Conservation (phyloP, 2,888 invertebrate species). For the Torymus auratus region DNA sequence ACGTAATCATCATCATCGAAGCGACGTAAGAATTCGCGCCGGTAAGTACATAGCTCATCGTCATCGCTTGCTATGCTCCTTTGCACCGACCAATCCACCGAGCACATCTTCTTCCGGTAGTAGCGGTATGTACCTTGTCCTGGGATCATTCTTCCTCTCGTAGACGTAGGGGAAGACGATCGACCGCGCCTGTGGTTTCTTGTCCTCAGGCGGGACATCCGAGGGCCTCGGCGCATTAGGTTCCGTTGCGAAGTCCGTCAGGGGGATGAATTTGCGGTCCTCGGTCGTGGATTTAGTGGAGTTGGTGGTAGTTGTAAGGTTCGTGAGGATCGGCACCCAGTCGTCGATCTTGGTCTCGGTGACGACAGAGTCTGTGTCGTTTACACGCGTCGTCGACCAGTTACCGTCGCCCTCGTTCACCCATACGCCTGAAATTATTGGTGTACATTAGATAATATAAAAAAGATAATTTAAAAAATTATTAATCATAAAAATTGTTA, state of each 20-base stretch:
- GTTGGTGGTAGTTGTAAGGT: not conserved
- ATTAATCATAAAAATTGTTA: too few species aligned
- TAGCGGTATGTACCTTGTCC: constrained; percentile 74
- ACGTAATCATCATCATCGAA: too few species aligned
- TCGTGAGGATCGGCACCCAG: constrained; percentile 67
- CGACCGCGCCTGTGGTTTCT: constrained; percentile 58
- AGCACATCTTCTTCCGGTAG: constrained; percentile 70
- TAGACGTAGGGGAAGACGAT: constrained; percentile 73
- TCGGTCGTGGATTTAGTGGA: too few species aligned
- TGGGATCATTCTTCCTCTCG: constrained; percentile 71
- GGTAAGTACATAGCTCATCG: not conserved
- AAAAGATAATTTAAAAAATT: too few species aligned
- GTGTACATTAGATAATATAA: too few species aligned
- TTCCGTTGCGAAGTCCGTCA: constrained; percentile 63
- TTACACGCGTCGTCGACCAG: constrained; percentile 61
- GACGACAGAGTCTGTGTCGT: constrained; percentile 57
- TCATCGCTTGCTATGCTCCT: constrained; percentile 67
- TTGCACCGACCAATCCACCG: constrained; percentile 58
- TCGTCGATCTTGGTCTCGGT: constrained; percentile 66
- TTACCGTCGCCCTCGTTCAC: constrained; percentile 62
- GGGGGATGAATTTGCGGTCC: constrained; percentile 70
- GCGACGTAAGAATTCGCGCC: too few species aligned
- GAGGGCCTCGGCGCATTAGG: constrained; percentile 44
- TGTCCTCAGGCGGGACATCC: constrained; percentile 29
- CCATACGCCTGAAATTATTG: constrained; percentile 67